Evolutionary conservation across 2,113 vertebrate species (phyloP).

Genomic region (Tragelaphus imberbis): DNA sequence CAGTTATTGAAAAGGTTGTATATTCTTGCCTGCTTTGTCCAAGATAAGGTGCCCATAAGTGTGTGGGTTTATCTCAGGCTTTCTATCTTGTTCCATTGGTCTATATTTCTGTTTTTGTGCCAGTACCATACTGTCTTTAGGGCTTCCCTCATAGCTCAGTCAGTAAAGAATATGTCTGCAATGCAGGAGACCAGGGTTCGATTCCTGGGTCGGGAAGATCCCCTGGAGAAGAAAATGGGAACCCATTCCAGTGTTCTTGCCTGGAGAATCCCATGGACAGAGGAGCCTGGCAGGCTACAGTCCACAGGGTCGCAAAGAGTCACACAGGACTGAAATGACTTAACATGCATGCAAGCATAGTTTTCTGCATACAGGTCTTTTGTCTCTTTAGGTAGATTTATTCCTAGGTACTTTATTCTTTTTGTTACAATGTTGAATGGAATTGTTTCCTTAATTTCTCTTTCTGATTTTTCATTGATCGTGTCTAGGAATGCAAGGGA

Average conservation of each 20-base stretch:
- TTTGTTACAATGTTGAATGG: not conserved
- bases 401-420: not conserved
- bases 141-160: not conserved
- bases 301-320: accelerated
- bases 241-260: not conserved
- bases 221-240: not conserved
- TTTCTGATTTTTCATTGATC: not conserved
- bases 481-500: not conserved
- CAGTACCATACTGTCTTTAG: not conserved
- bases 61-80: not conserved
- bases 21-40: not conserved
- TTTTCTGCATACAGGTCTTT: not conserved
- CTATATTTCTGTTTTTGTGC: not conserved
- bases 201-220: not conserved
- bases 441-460: not conserved
- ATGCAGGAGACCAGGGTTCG: not conserved
- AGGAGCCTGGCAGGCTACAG: not conserved
- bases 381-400: not conserved
- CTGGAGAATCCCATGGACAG: not conserved
- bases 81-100: not conserved
- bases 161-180: not conserved
- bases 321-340: not conserved
- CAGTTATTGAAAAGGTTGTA: not conserved
- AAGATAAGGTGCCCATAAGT: not conserved
- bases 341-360: not conserved